Evolutionary conservation across 2,113 vertebrate genomes (phyloP), one percentile per base, ranked within the genome.

Genomic region (Taurulus bubalis): DNA sequence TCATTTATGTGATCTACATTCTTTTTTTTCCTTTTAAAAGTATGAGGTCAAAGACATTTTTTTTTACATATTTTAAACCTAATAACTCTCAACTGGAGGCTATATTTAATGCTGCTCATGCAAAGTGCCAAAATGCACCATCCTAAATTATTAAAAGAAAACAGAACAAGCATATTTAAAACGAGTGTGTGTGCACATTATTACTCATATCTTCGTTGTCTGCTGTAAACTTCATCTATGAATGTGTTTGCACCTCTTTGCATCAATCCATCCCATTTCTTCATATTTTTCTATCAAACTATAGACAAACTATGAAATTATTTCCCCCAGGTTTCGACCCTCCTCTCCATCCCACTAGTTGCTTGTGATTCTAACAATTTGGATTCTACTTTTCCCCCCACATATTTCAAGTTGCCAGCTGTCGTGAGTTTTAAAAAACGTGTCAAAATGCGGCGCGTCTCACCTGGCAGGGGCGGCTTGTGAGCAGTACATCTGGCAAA

Each of bases 391-490:
- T 49, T 11, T 40, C 72, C 53, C 2, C 53, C 1, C 24, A 65
- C 20, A 24, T 9, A 24, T 51, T 65, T 58, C 7, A 51, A 70
- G 34, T 24, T 10, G 11, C 62, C 15, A 32, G 26, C 28, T 24
- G 40, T n/a, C n/a, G 22, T 7, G 14, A 38, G 63, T 32, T 4
- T 45, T 0, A 30, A 40, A 30, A 26, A 0, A 47, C 36, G 56
- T 65, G 38, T 68, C 2, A 58, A 6, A 70, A 30, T 14, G 26
- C 3, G 67, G 51, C 47, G n/a, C 3, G 20, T 87, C 95, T 97
- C 95, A 99, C 98, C 97, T 98, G 95, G 96, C 93, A 45, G 97
- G 96, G 10, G 95, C 95, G 32, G 97, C 97, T 83, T 96, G 96
- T 90, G 96, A 96, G 94, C 95, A 94, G 80, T 95, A 96, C 94